Evolutionary conservation across 1,140 invertebrate genomes (phyloP).

Genomic region (Propsilocerus akamusi): DNA sequence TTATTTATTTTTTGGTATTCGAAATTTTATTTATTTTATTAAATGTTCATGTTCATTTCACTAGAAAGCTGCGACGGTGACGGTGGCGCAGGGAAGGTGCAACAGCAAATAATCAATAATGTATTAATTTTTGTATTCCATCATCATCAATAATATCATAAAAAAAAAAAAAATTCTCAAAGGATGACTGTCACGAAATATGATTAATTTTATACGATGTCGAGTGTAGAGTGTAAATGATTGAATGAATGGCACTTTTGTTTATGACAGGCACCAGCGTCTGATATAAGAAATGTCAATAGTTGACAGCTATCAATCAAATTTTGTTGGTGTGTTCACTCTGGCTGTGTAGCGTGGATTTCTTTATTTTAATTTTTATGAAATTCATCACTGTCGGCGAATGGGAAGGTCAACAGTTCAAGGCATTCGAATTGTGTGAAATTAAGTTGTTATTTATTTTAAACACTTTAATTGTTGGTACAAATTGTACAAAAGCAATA

Average conservation of each 20-base stretch:
- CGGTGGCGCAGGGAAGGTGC: too few relatives aligned
- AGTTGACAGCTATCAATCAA: background rate
- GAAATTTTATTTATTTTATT: too few relatives aligned
- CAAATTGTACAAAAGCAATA: too few relatives aligned
- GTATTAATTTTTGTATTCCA: background rate
- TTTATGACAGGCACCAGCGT: background rate
- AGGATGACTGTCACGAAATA: slow-evolving; percentile 3
- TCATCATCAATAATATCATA: background rate
- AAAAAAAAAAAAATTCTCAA: background rate
- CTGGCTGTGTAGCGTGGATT: too few relatives aligned
- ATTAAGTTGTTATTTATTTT: too few relatives aligned
- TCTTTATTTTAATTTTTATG: too few relatives aligned
- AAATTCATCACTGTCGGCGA: too few relatives aligned
- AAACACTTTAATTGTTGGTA: too few relatives aligned
- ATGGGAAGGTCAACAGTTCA: too few relatives aligned
- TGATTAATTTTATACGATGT: background rate
- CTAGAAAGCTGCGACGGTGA: too few relatives aligned
- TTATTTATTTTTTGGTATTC: background rate
- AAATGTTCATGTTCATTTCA: too few relatives aligned
- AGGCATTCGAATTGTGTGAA: too few relatives aligned
- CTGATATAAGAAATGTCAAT: background rate
- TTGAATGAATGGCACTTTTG: slow-evolving; percentile 1
- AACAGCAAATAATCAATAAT: slow-evolving; percentile 4
- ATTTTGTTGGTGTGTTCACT: background rate
- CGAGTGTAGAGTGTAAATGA: background rate